Base-by-base conservation (phyloP, 2,113 vertebrate genomes). In the Syrmaticus mikado region DNA sequence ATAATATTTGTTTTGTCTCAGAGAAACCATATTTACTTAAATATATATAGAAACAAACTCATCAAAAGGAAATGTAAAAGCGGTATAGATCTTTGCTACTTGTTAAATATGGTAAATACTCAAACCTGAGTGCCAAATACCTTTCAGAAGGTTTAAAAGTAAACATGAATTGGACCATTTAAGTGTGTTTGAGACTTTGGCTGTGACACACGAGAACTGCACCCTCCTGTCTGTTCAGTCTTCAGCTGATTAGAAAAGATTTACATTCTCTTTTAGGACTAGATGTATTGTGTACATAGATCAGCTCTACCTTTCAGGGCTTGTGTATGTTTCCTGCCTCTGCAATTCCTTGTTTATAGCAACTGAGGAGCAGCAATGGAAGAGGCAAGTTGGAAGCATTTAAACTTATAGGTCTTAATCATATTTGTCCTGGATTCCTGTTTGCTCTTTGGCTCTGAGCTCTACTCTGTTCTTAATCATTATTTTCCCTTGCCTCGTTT, bases 21-120 rank as follows among this genome's bases (percentile, higher is more conserved):
- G 50, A 66, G 40, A 40, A 91, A 32, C 64, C 28, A 6, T 89
- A 38, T 96, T 93, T 95, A 74, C 87, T 77, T 82, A 68, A 81
- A 79, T 87, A 87, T 89, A 87, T 87, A 85, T 66, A 92, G 90
- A 85, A 90, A 67, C 77, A 8, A 87, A 82, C 41, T 80, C 30
- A 85, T 73, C 34, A 30, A 55, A 53, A 85, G 34, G 45, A 80
- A 85, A 85, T 90, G 50, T 83, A 81, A 90, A 80, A 91, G 52
- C 75, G 60, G 5, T 32, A 46, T 87, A 71, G 85, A 83, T 83
- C 64, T 80, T 43, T 90, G 32, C 71, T 72, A 27, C 71, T 92
- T 89, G 71, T 93, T 94, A 93, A 90, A 83, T 91, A 85, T 1
- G 2, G 79, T 81, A 71, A 88, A 77, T 93, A 66, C 14, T 70